A percentile compares a stretch with the other conserved stretches of the same genome.
Conservation (phyloP, 53 echinoderm and acorn worm species). For the Arbacia lixula region DNA sequence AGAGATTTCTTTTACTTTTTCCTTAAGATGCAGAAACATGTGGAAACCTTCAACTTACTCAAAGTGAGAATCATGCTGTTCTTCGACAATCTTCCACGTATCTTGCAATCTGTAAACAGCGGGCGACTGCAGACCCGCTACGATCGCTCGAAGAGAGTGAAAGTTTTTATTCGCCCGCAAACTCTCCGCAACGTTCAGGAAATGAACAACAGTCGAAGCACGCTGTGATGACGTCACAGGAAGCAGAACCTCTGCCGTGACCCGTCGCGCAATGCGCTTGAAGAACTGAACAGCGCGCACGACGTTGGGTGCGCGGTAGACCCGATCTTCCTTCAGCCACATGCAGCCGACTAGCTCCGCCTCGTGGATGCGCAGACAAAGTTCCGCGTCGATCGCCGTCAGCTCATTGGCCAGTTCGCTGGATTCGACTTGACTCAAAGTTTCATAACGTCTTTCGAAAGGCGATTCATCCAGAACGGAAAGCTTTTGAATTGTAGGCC, state of each 20-base stretch:
- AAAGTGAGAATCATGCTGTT: no score
- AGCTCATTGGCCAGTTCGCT: slow-evolving; percentile 73
- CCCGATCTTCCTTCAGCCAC: slow-evolving; percentile 77
- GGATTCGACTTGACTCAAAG: slow-evolving; percentile 63
- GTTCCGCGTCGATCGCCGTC: slow-evolving; percentile 70
- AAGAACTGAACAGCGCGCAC: slow-evolving; percentile 74
- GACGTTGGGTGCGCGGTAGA: slow-evolving; percentile 72
- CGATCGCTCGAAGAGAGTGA: slow-evolving; percentile 71
- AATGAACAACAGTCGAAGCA: slow-evolving; percentile 60
- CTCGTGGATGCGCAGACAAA: slow-evolving; percentile 79
- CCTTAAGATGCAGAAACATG: no score
- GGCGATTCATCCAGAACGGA: background rate
- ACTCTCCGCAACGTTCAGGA: slow-evolving; percentile 63
- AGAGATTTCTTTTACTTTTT: no score
- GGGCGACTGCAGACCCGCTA: slow-evolving; percentile 73
- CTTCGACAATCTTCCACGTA: slow-evolving; percentile 71
- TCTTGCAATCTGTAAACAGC: slow-evolving; percentile 72
- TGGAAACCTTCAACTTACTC: no score
- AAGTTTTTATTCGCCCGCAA: slow-evolving; percentile 69
- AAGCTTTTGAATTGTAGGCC: background rate
- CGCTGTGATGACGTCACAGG: slow-evolving; percentile 46
- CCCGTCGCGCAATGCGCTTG: slow-evolving; percentile 60
- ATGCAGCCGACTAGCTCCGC: slow-evolving; percentile 83
- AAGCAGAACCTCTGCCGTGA: slow-evolving; percentile 68
- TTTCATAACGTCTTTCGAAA: no score